These are phyloP conservation scores for Leptinotarsa defecta DNA, from an alignment of 1,140 invertebrate genomes.

Conservation along the genomic window DNA sequence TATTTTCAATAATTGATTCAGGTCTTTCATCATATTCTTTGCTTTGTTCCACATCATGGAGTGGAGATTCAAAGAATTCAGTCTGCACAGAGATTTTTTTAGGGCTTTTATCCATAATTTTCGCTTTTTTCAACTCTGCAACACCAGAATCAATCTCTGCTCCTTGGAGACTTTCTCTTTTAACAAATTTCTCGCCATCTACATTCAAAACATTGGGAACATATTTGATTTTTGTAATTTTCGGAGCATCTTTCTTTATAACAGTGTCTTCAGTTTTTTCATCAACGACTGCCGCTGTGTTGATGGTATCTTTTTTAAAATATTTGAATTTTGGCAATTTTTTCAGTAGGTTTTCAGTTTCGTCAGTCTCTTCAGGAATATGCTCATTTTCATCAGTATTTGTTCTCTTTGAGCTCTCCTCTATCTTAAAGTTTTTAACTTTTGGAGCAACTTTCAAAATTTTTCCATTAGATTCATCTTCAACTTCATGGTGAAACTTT, in stretches of 20 bases:
- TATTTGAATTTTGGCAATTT: not conserved
- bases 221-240: not conserved
- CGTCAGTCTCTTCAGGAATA: not conserved
- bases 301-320: not conserved
- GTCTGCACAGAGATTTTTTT: not conserved
- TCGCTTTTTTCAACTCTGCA: not conserved
- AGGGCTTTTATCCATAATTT: not conserved
- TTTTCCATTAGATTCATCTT: not conserved
- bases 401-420: not conserved
- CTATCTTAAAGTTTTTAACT: not conserved
- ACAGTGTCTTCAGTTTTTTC: not conserved
- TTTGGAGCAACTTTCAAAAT: not conserved
- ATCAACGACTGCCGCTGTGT: not conserved
- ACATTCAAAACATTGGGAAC: not conserved
- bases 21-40: not conserved
- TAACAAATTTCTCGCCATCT: not conserved
- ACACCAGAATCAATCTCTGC: not conserved
- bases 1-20: not conserved
- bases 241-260: not conserved
- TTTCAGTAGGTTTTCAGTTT: not conserved
- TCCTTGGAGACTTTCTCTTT: not conserved
- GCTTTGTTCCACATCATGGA: not conserved
- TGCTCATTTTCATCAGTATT: not conserved
- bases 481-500: not conserved
- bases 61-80: not conserved